Evolutionary conservation across 1,140 invertebrate genomes (phyloP).

Genomic region (Bombus balteatus): DNA sequence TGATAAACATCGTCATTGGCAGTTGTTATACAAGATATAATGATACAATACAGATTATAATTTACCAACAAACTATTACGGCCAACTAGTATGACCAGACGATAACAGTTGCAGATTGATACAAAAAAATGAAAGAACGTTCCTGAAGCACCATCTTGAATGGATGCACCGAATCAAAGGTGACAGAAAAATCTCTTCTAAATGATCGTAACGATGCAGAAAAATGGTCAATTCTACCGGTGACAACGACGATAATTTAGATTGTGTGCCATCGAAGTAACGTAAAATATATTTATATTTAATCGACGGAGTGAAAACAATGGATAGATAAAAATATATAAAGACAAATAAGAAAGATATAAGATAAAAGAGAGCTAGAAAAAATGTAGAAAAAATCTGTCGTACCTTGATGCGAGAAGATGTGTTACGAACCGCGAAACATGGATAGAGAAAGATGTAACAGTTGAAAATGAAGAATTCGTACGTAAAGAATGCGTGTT

Average conservation of each 20-base stretch:
- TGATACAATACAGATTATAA: neutral
- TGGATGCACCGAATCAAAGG: constrained; percentile 21
- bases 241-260: constrained; percentile 59
- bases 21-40: neutral
- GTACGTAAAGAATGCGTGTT: neutral
- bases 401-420: constrained; percentile 46
- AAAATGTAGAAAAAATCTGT: constrained; percentile 35
- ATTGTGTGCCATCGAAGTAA: constrained; percentile 54
- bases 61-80: neutral
- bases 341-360: constrained; percentile 23
- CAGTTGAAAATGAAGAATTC: constrained; percentile 14
- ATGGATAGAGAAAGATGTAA: constrained; percentile 50
- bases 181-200: constrained; percentile 37
- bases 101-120: neutral
- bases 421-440: constrained; percentile 55
- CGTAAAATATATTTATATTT: constrained; percentile 25
- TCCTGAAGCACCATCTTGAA: constrained; percentile 48
- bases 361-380: constrained; percentile 14
- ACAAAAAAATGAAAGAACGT: neutral
- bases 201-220: constrained; percentile 65
- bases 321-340: constrained; percentile 42
- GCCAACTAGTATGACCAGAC: neutral
- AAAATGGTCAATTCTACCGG: constrained; percentile 55
- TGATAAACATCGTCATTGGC: too few species aligned
- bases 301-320: constrained; percentile 40